Evolutionary conservation across 37 sponge, comb jelly and placozoan genomes (phyloP), one percentile per base, ranked within the genome.

Genomic region (Petrosia ficiformis): DNA sequence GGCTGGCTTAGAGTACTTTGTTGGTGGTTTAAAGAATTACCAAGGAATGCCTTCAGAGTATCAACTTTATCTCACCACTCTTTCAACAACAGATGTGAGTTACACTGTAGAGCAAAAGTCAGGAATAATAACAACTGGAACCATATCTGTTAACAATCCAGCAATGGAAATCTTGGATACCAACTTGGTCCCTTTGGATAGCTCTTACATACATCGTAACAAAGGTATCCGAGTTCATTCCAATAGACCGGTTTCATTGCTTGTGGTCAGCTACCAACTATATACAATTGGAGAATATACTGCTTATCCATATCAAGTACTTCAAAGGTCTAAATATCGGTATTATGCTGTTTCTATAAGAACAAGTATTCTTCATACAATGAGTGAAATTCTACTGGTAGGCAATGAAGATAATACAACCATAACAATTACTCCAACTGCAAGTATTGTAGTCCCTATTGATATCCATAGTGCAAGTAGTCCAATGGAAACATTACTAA

Each of bases 271-370:
- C 14, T 19, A 19, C 14, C 8, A 48, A 48, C 14, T 14, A 19
- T 8, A 14, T 14, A 19, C 54, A 19, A 19, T 59, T 22, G 86
- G 78, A 39, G 75, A 56, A 19, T 85, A 43, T 43, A 57, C 64
- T 0, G 80, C 80, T 29, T 44, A 78, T 22, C 86, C 86, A 39
- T 73, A 35, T 11, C 31, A 30, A 11, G 26, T 57, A 24, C 35
- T 66, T 29, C 56, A n/a, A 38, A 44, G 76, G 14, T 0, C 38
- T 0, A 6, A 68, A n/a, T 85, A 85, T 67, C 29, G 32, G 5
- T 85, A 85, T 44, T 85, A 85, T n/a, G 66, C 68, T 31, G 59
- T 73, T 4, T 79, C 80, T 14, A 48, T 14, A 19, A 14, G 54
- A 14, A 48, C 54, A 48, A 8, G 8, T 48, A 14, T 48, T 48